Evolutionary conservation across 1,140 invertebrate genomes (phyloP).

Genomic region (Metaphire vulgaris): DNA sequence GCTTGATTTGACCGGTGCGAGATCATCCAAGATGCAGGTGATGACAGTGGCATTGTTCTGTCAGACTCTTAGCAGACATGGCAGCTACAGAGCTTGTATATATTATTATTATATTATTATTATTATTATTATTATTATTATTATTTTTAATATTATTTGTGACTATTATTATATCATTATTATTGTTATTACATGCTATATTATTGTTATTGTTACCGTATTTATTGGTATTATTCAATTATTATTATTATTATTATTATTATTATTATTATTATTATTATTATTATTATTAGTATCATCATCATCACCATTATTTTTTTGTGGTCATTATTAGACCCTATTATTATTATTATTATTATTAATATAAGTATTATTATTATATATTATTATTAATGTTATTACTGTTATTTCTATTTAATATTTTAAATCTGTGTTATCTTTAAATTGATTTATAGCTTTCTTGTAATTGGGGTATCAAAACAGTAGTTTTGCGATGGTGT

Average conservation of each 20-base stretch:
- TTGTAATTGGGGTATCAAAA: too few relatives aligned
- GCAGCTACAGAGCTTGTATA: too few relatives aligned
- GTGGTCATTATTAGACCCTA: neutral
- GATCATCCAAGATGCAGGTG: too few relatives aligned
- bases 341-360: neutral
- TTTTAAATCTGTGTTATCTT: neutral
- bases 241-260: neutral
- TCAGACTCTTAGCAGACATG: too few relatives aligned
- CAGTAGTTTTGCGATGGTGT: too few relatives aligned
- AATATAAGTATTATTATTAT: neutral
- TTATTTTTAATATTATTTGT: neutral
- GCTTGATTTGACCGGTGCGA: too few relatives aligned
- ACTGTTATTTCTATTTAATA: neutral
- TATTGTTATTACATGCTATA: neutral
- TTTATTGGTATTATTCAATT: neutral
- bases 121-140: conserved; percentile 4
- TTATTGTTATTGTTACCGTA: neutral
- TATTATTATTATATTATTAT: conserved; percentile 4
- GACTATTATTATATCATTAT: neutral
- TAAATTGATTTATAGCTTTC: neutral
- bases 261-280: neutral
- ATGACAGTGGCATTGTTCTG: too few relatives aligned
- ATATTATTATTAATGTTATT: neutral
- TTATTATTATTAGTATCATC: neutral
- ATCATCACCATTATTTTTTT: neutral